phyloP scores from a whole-genome alignment of 2,113 vertebrate genomes.

The Anhinga rufa region DNA sequence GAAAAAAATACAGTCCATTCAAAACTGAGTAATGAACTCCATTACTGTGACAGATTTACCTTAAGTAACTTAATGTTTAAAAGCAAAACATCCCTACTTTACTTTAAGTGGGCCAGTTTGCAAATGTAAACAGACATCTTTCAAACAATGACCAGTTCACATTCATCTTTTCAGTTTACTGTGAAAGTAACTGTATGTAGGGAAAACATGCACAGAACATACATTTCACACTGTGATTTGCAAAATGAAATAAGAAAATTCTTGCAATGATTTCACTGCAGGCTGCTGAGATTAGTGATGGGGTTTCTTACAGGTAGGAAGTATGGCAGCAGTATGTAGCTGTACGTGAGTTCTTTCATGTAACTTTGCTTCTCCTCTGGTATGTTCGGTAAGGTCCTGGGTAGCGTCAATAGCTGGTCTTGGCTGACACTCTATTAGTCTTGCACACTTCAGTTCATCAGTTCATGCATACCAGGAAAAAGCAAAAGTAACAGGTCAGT shows the following conservation, averaged over 20 bases:
- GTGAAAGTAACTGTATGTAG: neutral
- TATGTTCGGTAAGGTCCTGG: neutral
- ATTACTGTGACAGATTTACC: neutral
- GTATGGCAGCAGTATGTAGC: neutral
- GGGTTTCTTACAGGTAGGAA: neutral
- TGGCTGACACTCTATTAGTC: neutral
- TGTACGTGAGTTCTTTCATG: neutral
- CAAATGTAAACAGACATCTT: neutral
- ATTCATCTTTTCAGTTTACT: neutral
- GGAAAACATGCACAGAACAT: neutral
- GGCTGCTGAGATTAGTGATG: neutral
- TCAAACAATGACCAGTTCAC: neutral
- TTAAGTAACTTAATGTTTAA: neutral
- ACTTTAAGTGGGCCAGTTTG: neutral
- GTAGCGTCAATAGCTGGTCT: neutral
- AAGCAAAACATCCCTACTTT: neutral
- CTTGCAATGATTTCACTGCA: neutral
- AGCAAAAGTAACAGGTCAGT: neutral
- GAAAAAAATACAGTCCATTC: neutral
- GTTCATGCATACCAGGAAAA: neutral
- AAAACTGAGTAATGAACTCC: neutral
- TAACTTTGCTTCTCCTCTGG: neutral
- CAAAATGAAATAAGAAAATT: neutral
- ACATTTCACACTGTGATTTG: neutral
- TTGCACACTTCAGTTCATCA: neutral